Conservation (phyloP, 2,113 vertebrate genomes). For the Nannospalax galili region DNA sequence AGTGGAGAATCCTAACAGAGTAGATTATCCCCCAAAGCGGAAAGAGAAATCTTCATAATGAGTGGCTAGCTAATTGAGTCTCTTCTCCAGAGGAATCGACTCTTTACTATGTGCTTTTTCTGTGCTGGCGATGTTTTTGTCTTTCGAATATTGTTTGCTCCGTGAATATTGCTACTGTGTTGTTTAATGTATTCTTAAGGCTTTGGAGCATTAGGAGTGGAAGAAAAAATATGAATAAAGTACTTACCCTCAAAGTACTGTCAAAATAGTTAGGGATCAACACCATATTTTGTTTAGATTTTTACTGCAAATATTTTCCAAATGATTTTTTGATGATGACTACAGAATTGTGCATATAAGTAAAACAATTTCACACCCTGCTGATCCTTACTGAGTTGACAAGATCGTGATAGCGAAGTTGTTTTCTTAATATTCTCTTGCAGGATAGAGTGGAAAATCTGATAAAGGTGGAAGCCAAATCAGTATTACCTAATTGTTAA, state of each 20-base stretch:
- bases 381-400: conserved; percentile 72
- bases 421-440: conserved; percentile 73
- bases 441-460: conserved; percentile 57
- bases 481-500: conserved; percentile 73
- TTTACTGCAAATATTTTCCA: conserved; percentile 75
- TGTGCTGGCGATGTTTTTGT: conserved; percentile 82
- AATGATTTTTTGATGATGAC: conserved; percentile 68
- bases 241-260: conserved; percentile 70
- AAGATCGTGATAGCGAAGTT: conserved; percentile 63
- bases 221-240: conserved; percentile 62
- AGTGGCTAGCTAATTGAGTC: conserved; percentile 77
- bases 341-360: conserved; percentile 54
- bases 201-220: conserved; percentile 9
- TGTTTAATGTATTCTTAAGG: conserved; percentile 80
- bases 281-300: not conserved
- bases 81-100: conserved; percentile 84
- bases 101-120: conserved; percentile 78
- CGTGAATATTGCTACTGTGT: conserved; percentile 80
- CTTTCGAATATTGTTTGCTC: conserved; percentile 80
- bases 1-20: conserved; percentile 89
- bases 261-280: conserved; percentile 53
- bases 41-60: conserved; percentile 94
- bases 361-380: conserved; percentile 73
- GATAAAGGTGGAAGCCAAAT: conserved; percentile 68
- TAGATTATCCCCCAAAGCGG: conserved; percentile 91